Conservation (phyloP, 2,888 invertebrate genomes). For the Caenorhabditis becei region DNA sequence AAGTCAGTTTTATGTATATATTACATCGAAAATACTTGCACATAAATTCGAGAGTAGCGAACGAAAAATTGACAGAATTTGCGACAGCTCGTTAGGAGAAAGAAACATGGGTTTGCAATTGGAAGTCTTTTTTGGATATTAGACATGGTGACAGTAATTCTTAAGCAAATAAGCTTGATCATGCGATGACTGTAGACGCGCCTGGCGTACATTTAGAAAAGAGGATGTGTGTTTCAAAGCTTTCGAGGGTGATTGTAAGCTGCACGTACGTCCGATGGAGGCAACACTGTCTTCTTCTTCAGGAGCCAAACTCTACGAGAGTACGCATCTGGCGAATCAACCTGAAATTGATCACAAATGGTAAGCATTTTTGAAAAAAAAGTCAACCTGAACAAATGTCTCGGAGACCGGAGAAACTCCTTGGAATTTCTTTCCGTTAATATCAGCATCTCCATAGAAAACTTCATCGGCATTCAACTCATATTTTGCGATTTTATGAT, state of each 20-base stretch:
- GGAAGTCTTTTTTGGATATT: background rate
- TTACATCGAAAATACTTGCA: background rate
- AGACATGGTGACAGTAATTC: background rate
- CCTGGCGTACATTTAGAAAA: slow-evolving; percentile 6
- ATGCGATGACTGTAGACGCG: background rate
- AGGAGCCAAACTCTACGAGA: slow-evolving; percentile 52
- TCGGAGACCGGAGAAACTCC: slow-evolving; percentile 60
- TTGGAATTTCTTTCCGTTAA: slow-evolving; percentile 57
- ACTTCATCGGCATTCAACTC: slow-evolving; percentile 49
- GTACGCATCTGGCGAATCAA: slow-evolving; percentile 30
- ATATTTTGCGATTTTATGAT: slow-evolving; percentile 67
- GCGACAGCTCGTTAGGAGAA: slow-evolving; percentile 13
- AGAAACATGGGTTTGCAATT: slow-evolving; percentile 32
- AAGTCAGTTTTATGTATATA: too few species aligned
- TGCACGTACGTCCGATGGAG: slow-evolving; percentile 42
- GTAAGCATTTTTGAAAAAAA: background rate
- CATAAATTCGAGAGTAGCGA: background rate
- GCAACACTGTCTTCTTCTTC: slow-evolving; percentile 30
- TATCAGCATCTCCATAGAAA: slow-evolving; percentile 67
- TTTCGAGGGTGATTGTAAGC: slow-evolving; percentile 39
- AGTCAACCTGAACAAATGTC: slow-evolving; percentile 45
- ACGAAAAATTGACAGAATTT: background rate
- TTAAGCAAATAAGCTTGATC: background rate
- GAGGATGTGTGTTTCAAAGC: slow-evolving; percentile 12
- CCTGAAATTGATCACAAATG: slow-evolving; percentile 21